Evolutionary conservation across 2,113 vertebrate species (phyloP).

Genomic region (Craseonycteris thonglongyai): DNA sequence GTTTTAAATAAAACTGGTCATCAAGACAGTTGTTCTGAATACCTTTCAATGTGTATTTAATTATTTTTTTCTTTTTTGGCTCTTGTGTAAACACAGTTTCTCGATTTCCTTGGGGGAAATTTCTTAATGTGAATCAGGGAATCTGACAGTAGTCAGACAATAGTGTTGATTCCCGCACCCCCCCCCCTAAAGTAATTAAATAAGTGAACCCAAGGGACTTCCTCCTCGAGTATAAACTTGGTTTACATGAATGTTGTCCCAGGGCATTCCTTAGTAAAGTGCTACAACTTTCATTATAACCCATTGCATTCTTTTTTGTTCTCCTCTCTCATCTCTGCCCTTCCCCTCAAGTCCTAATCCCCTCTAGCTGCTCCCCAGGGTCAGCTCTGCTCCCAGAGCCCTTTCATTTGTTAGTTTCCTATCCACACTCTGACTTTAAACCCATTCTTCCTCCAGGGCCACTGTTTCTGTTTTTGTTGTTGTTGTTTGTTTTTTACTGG

Average conservation of each 20-base stretch:
- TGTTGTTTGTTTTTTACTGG: conserved; percentile 26
- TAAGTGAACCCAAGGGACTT: background rate
- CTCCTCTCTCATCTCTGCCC: background rate
- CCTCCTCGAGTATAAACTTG: background rate
- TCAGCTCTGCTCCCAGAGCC: background rate
- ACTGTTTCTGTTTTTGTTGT: no score
- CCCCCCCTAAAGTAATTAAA: background rate
- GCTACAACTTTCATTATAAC: background rate
- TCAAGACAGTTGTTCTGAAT: background rate
- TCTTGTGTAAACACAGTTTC: background rate
- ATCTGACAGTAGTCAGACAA: background rate
- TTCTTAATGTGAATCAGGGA: background rate
- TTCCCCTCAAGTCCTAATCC: background rate
- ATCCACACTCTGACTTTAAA: background rate
- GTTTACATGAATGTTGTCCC: background rate
- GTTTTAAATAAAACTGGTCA: background rate
- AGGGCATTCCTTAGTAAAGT: no score
- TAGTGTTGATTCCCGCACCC: background rate
- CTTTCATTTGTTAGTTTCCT: background rate
- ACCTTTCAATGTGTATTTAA: background rate
- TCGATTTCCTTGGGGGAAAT: background rate
- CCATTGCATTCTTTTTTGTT: background rate
- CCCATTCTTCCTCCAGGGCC: background rate
- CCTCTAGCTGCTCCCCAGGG: background rate
- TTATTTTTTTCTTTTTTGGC: background rate